phyloP scores from a whole-genome alignment of 2,888 invertebrate species.

The Sinotaia quadrata region DNA sequence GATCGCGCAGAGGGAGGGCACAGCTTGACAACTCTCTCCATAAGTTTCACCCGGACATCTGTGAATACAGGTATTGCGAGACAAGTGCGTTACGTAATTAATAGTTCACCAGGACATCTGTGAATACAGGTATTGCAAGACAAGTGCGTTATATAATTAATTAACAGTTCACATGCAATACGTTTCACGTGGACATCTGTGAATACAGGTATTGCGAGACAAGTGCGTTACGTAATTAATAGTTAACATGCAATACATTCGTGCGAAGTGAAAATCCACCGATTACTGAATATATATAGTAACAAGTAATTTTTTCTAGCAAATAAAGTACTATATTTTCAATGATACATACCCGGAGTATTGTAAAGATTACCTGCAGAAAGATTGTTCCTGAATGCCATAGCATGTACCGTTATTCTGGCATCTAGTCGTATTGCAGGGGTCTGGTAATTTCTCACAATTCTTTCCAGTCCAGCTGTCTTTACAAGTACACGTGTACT shows the following conservation, averaged over 20 bases:
- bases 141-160: too few species aligned
- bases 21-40: not conserved
- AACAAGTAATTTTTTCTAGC: too few species aligned
- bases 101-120: not conserved
- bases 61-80: not conserved
- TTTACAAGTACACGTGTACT: slow-evolving; percentile 18
- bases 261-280: too few species aligned
- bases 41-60: slow-evolving; percentile 4
- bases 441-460: slow-evolving; percentile 7
- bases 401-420: slow-evolving; percentile 5
- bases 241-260: too few species aligned
- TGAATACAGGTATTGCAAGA: not conserved
- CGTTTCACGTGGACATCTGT: slow-evolving; percentile 4
- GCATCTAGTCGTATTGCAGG: not conserved
- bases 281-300: too few species aligned
- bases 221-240: too few species aligned
- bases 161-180: too few species aligned
- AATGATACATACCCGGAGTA: too few species aligned
- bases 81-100: too few species aligned
- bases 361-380: too few species aligned
- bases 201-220: not conserved
- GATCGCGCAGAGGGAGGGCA: not conserved
- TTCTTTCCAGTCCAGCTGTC: slow-evolving; percentile 19
- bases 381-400: not conserved
- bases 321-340: too few species aligned